Evolutionary conservation across 2,113 vertebrate genomes (phyloP).

Genomic region (Takifugu flavidus): DNA sequence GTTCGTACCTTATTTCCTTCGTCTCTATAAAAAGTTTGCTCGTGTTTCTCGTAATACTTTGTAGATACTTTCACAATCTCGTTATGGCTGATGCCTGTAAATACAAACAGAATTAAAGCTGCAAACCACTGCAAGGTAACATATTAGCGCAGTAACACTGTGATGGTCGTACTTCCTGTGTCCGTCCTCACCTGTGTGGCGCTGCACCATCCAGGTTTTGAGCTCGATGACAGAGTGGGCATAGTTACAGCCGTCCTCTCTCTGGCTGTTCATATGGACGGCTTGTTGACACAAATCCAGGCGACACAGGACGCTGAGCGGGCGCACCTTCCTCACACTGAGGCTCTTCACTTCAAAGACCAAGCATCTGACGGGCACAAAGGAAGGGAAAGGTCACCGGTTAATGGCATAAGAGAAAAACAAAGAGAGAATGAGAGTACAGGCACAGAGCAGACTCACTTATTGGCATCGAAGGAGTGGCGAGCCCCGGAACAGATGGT

Average conservation of each 20-base stretch:
- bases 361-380: conserved; percentile 79
- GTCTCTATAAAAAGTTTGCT: conserved; percentile 69
- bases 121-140: not conserved
- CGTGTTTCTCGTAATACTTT: conserved; percentile 81
- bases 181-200: conserved; percentile 75
- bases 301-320: conserved; percentile 80
- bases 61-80: conserved; percentile 89
- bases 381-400: not conserved
- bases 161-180: not conserved
- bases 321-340: conserved; percentile 86
- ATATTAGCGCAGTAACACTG: not conserved
- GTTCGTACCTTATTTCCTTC: conserved; percentile 64
- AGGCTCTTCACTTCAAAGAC: conserved; percentile 84
- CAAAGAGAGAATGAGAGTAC: not conserved
- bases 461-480: conserved; percentile 89
- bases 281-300: conserved; percentile 85
- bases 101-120: not conserved
- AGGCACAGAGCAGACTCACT: conserved; percentile 74
- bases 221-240: conserved; percentile 93
- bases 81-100: conserved; percentile 83
- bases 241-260: conserved; percentile 81
- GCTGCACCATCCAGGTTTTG: conserved; percentile 90
- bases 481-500: conserved; percentile 83
- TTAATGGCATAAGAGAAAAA: not conserved
- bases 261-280: conserved; percentile 82